phyloP scores from a whole-genome alignment of 2,113 vertebrate species.

The Stegostoma tigrinum region DNA sequence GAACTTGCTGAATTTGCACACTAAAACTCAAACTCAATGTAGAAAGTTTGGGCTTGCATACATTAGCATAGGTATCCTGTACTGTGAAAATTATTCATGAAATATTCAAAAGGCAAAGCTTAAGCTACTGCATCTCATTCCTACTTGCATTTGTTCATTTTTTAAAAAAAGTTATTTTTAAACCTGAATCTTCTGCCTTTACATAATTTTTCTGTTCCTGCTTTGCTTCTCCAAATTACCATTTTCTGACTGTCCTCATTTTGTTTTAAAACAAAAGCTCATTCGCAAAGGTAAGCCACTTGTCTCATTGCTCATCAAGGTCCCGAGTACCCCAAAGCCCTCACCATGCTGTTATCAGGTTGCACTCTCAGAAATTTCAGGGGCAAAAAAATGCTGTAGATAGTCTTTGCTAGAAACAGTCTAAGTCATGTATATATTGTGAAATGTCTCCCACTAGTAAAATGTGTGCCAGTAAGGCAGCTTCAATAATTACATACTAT shows the following conservation, averaged over 20 bases:
- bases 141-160: background rate
- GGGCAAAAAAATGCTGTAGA: background rate
- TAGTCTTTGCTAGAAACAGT: background rate
- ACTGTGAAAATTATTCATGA: background rate
- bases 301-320: background rate
- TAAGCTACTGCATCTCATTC: background rate
- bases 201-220: background rate
- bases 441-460: background rate
- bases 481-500: background rate
- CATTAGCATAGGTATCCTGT: background rate
- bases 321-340: background rate
- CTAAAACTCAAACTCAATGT: background rate
- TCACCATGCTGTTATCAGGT: background rate
- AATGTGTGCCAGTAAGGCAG: background rate
- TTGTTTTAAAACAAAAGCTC: background rate
- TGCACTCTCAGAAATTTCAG: background rate
- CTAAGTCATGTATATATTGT: background rate
- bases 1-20: background rate
- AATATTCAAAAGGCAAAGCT: background rate
- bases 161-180: background rate
- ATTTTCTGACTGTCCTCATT: background rate
- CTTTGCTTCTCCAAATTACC: background rate
- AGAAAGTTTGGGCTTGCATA: background rate
- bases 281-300: background rate
- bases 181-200: background rate